Evolutionary conservation across 2,797 vertebrate species (phyloP), one percentile per base, ranked within the genome.

Genomic region (Oreochromis grahami): DNA sequence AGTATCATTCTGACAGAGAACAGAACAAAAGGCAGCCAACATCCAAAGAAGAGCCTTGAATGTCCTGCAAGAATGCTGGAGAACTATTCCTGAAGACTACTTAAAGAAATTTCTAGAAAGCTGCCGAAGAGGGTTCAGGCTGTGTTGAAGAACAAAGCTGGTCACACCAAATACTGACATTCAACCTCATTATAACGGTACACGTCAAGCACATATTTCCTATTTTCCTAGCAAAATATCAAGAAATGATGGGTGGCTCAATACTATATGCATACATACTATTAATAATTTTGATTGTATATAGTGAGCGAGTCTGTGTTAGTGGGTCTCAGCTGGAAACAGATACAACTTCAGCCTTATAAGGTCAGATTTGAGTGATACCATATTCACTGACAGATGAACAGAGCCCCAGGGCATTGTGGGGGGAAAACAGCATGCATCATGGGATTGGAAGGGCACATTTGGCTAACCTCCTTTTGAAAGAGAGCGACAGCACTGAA

Each of bases 341-440:
- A 88, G 55, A 88, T 50, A 81, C 55, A 87, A 84, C 83, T 82
- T 87, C 82, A 89, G 84, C 81, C 82, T 77, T 91, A 91, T 88
- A 91, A 90, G 90, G 90, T 87, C 88, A 90, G 76, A 80, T 90
- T 89, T 91, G 81, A 93, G 79, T 63, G 78, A 92, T 88, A 88
- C 82, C 88, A 93, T 90, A 92, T 94, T 93, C 86, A 81, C 92
- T 92, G 87, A 92, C 94, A 94, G 94, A 94, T 95, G 90, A 95
- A 92, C 88, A 41, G 83, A 87, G 88, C 93, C 90, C 93, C 76
- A 81, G 93, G 94, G 92, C 92, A 95, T 93, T 93, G 86, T 88
- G 83, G 85, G 89, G 63, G 89, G 84, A 84, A 82, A 84, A 88
- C 87, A 92, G 89, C 87, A 90, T 92, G 91, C 88, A 90, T 91